Percentiles rank a stretch among this genome's conserved stretches.
Evolutionary conservation across 1,140 invertebrate genomes (phyloP).

Genomic region (Ctenoplectra terminalis): DNA sequence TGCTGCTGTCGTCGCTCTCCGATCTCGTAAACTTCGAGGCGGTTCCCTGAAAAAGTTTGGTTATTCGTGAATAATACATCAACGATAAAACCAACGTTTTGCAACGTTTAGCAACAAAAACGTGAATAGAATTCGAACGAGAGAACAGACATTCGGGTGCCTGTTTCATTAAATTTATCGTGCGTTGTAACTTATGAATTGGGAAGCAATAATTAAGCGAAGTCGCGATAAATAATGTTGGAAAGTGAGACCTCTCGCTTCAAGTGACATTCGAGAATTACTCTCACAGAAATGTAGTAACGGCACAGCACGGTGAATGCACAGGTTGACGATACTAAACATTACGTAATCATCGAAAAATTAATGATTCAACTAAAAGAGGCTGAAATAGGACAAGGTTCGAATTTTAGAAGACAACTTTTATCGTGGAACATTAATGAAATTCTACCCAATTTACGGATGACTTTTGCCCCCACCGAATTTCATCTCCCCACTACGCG

Average conservation of each 20-base stretch:
- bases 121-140: neutral
- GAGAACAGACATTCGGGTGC: neutral
- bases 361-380: no score
- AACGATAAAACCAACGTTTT: neutral
- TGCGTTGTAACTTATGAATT: no score
- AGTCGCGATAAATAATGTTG: neutral
- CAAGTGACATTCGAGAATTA: constrained; percentile 1
- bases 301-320: neutral
- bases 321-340: constrained; percentile 39
- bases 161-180: neutral
- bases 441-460: no score
- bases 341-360: constrained; percentile 43
- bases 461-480: no score
- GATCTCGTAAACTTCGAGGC: constrained; percentile 73
- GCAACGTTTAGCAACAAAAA: neutral
- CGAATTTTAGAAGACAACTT: neutral
- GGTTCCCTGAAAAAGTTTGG: constrained; percentile 55
- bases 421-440: no score
- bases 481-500: no score
- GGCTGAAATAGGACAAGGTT: no score
- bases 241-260: neutral
- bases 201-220: no score
- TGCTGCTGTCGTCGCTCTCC: constrained; percentile 78
- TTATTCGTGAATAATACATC: neutral
- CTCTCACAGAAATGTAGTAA: neutral